Evolutionary conservation across 2,797 vertebrate genomes (phyloP).

Genomic region (Thunnus albacares): DNA sequence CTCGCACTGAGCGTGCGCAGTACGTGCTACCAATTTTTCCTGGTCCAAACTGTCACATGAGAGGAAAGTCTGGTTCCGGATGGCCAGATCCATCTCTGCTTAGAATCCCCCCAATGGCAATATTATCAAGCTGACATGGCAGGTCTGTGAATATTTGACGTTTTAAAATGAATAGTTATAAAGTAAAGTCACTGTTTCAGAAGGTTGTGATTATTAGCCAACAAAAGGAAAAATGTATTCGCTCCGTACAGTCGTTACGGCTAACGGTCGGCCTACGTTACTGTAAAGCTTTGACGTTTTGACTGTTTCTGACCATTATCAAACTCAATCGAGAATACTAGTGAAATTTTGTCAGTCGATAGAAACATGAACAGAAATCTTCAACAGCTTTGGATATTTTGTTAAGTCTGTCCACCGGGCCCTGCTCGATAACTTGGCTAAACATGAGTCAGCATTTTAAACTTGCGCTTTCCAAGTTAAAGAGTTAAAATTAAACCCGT

Average conservation of each 20-base stretch:
- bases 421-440: slow-evolving; percentile 51
- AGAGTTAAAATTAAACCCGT: background rate
- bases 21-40: slow-evolving; percentile 33
- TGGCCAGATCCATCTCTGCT: slow-evolving; percentile 22
- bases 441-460: slow-evolving; percentile 83
- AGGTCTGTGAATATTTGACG: slow-evolving; percentile 71
- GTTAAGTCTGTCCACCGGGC: background rate
- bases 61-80: slow-evolving; percentile 41
- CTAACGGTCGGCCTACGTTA: slow-evolving; percentile 57
- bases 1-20: slow-evolving; percentile 73
- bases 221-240: background rate
- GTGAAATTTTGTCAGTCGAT: too few species aligned
- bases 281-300: background rate
- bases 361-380: background rate
- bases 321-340: accelerated
- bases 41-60: slow-evolving; percentile 72
- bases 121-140: slow-evolving; percentile 63
- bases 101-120: slow-evolving; percentile 30
- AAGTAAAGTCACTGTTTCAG: background rate
- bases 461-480: slow-evolving; percentile 29
- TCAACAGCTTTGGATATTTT: background rate
- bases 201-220: background rate
- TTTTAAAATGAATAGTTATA: background rate
- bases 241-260: background rate
- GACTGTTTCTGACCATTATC: background rate